A percentile compares a stretch with the other conserved stretches of the same genome.
These are phyloP conservation scores for Pectinophora gossypiella DNA, from an alignment of 1,140 invertebrate genomes.

Conservation along the genomic window DNA sequence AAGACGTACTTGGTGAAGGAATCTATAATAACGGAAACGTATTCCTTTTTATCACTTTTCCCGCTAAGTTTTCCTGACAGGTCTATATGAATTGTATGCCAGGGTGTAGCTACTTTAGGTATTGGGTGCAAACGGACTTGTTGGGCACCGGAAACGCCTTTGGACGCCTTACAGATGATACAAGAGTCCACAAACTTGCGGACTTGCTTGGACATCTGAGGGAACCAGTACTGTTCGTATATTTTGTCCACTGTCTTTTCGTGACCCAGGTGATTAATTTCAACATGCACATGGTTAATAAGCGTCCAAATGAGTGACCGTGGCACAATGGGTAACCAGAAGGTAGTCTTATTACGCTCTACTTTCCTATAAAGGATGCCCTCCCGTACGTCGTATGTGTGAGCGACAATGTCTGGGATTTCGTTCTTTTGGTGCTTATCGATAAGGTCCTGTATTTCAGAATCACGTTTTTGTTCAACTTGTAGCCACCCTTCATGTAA, in stretches of 20 bases:
- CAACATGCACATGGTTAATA: conserved; percentile 16
- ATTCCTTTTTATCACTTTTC: conserved; percentile 16
- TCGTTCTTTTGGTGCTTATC: too few relatives aligned
- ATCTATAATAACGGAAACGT: conserved; percentile 20
- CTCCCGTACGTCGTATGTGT: conserved; percentile 1
- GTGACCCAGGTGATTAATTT: conserved; percentile 16
- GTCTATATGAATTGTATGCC: conserved; percentile 20
- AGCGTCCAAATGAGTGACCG: conserved; percentile 4
- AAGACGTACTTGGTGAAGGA: conserved; percentile 21
- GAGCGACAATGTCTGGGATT: too few relatives aligned
- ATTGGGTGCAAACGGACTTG: conserved; percentile 16
- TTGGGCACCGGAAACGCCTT: conserved; percentile 9
- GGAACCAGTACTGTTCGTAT: conserved; percentile 27
- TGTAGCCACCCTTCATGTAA: too few relatives aligned
- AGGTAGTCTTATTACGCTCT: neutral
- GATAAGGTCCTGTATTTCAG: too few relatives aligned
- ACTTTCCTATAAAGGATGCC: conserved; percentile 1
- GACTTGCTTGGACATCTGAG: conserved; percentile 22
- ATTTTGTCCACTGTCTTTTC: conserved; percentile 25
- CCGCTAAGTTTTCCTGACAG: conserved; percentile 19
- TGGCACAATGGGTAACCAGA: conserved; percentile 3
- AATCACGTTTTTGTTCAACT: too few relatives aligned
- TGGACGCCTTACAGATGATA: conserved; percentile 16
- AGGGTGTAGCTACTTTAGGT: conserved; percentile 5
- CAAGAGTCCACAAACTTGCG: conserved; percentile 28